These are phyloP conservation scores for Chloroclystis v-ata DNA, from an alignment of 2,888 invertebrate genomes.

Conservation along the genomic window DNA sequence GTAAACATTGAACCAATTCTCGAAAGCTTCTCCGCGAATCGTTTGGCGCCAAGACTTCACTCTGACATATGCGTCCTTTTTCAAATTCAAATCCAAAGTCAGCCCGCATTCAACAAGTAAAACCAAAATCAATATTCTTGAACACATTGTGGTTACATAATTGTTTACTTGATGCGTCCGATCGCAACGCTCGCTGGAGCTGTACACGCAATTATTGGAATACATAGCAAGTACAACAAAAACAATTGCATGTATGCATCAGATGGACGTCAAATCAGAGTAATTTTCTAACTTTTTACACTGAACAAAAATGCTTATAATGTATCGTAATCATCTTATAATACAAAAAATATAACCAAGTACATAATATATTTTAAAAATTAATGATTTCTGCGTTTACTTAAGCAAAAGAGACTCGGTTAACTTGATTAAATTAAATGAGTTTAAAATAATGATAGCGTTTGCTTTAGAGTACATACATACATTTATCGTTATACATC, in stretches of 20 bases:
- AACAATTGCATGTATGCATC: constrained; percentile 1
- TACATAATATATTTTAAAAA: no score
- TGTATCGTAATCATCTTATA: no score
- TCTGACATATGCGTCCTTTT: constrained; percentile 39
- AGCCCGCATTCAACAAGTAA: constrained; percentile 31
- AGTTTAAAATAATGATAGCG: no score
- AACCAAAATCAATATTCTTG: constrained; percentile 31
- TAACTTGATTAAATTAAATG: no score
- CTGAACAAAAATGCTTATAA: no score
- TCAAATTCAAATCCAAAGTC: constrained; percentile 34
- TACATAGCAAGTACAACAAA: background rate
- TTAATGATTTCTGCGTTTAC: no score
- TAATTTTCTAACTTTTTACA: background rate
- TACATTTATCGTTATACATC: no score
- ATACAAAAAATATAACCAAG: no score
- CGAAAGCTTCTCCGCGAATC: constrained; percentile 51
- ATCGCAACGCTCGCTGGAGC: constrained; percentile 11
- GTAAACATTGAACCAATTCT: constrained; percentile 63
- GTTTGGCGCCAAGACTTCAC: constrained; percentile 35
- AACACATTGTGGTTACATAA: constrained; percentile 36
- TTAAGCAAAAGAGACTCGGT: no score
- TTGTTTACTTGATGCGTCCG: constrained; percentile 20
- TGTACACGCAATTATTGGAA: constrained; percentile 9
- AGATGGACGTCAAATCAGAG: background rate
- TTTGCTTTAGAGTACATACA: no score